Evolutionary conservation across 2,113 vertebrate genomes (phyloP).

Genomic region (Diglossa brunneiventris): DNA sequence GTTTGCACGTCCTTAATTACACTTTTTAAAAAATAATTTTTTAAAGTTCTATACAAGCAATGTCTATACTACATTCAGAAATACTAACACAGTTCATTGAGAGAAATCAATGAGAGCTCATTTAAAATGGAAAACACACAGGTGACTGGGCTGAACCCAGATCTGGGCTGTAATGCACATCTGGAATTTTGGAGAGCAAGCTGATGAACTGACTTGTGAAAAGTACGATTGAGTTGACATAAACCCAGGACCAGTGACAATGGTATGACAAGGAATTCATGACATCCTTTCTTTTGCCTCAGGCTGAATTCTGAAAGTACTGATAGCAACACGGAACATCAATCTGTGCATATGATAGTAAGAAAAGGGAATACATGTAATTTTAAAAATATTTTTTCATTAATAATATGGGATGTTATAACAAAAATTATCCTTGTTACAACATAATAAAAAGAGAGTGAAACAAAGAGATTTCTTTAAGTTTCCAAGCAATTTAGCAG

Average conservation of each 20-base stretch:
- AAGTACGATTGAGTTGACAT: not conserved
- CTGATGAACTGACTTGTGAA: not conserved
- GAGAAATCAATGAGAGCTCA: not conserved
- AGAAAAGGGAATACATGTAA: not conserved
- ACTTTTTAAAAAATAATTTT: not conserved
- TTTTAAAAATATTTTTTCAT: not conserved
- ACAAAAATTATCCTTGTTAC: not conserved
- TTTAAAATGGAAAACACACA: not conserved
- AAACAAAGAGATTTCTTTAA: not conserved
- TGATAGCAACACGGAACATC: not conserved
- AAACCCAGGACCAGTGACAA: not conserved
- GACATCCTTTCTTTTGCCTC: not conserved
- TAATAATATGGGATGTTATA: not conserved
- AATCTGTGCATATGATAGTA: not conserved
- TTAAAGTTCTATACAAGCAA: not conserved
- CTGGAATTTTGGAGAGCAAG: not conserved
- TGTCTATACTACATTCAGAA: not conserved
- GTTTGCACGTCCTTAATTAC: not conserved
- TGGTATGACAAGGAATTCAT: not conserved
- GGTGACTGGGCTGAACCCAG: not conserved
- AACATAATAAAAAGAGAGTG: not conserved
- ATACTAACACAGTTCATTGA: not conserved
- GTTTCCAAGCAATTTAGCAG: not conserved
- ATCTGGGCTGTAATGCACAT: not conserved
- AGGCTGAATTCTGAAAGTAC: not conserved